Conservation (phyloP, 2,113 vertebrate genomes). For the Uria aalge region DNA sequence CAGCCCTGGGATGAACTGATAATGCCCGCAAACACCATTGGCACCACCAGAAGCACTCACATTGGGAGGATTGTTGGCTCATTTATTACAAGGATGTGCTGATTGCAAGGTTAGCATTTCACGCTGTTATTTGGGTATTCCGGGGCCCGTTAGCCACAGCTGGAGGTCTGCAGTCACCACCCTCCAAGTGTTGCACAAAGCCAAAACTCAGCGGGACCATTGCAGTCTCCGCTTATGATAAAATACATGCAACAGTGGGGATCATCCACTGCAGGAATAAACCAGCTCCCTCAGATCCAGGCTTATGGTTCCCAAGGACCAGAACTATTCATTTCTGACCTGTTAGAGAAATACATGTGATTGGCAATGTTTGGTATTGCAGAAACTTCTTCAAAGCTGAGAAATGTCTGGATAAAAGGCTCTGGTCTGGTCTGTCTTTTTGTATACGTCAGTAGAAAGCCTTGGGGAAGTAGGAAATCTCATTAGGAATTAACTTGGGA, state of each 20-base stretch:
- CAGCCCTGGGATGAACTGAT: neutral
- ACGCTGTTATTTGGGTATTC: neutral
- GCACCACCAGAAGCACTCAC: neutral
- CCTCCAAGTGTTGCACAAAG: neutral
- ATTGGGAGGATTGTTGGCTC: neutral
- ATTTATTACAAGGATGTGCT: neutral
- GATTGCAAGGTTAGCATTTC: neutral
- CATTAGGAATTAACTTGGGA: slow-evolving; percentile 31
- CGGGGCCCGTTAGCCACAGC: neutral
- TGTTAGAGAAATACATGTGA: neutral
- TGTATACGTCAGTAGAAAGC: neutral
- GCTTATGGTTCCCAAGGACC: neutral
- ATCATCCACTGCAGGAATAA: neutral
- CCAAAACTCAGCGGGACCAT: neutral
- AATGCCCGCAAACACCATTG: neutral
- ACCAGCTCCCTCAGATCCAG: neutral
- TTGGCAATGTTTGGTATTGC: neutral
- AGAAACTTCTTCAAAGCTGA: neutral
- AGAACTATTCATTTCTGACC: neutral
- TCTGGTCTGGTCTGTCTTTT: neutral
- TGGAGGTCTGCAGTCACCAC: neutral
- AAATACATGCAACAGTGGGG: neutral
- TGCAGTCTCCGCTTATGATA: neutral
- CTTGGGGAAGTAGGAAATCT: neutral
- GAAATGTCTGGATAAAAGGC: neutral